Base-by-base conservation (phyloP, 2,113 vertebrate genomes). In the Glaucomys volans region DNA sequence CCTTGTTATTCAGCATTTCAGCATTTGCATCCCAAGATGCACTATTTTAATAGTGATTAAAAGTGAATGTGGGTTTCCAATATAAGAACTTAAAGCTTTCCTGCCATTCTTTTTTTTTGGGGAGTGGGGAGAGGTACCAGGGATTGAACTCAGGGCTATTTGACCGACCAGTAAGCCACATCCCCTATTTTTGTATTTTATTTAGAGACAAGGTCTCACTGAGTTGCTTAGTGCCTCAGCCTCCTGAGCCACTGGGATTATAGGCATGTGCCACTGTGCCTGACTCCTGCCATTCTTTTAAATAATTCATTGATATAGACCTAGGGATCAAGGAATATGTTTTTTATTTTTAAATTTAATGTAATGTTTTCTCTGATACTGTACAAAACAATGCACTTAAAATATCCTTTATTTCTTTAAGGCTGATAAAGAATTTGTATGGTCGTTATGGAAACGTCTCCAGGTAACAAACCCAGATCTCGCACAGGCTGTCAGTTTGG, bases 351-450 rank as follows among this genome's bases (percentile, higher is more conserved):
- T 82, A 37, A 90, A 57, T 71, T 89, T 87, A 93, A 67, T 74
- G 4, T 72, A 81, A 2, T 67, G 6, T 69, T 3, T 83, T 96
- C 5, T 87, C 66, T 74, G 28, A 62, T 95, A 16, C 37, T 26
- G 8, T 83, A 66, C 22, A 96, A 86, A 96, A 12, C 74, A 92
- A 30, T 76, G 26, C 13, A 91, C 87, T 93, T 90, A 96, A 93
- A 13, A 82, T 97, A 37, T 85, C 17, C 98, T 87, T 85, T 47
- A 59, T 95, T 54, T 98, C 98, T 97, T 96, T 96, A 98, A 99
- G 99, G 99, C 99, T 96, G 99, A 99, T 98, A 99, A 99, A 98
- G 99, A 99, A 98, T 99, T 99, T 98, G 99, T 99, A 94, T 99
- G 99, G 99, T 99, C 99, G 92, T 99, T 99, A 92, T 99, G 99